phyloP scores from a whole-genome alignment of 2,113 vertebrate genomes.

The Phocoena phocoena region DNA sequence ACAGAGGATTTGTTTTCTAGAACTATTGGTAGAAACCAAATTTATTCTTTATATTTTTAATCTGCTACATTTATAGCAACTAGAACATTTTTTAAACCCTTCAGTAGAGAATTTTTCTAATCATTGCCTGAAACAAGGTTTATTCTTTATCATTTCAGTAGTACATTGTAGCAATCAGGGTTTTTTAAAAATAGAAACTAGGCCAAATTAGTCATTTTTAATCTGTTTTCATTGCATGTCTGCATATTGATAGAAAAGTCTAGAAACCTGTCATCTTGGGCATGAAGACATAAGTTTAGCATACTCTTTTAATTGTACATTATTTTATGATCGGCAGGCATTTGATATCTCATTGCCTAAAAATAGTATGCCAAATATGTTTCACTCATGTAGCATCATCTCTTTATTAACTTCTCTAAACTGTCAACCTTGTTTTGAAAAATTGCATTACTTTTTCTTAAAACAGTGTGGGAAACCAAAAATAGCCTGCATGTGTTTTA shows the following conservation, averaged over 20 bases:
- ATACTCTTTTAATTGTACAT: slow-evolving; percentile 54
- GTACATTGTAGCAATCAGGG: not conserved
- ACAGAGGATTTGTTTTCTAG: not conserved
- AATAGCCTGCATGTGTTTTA: slow-evolving; percentile 70
- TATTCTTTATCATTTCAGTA: slow-evolving; percentile 33
- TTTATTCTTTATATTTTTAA: not conserved
- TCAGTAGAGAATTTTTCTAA: not conserved
- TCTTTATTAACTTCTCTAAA: slow-evolving; percentile 75
- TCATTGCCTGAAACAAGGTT: not conserved
- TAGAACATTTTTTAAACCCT: not conserved
- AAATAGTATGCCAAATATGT: slow-evolving; percentile 63
- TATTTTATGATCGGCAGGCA: slow-evolving; percentile 56
- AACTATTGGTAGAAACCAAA: slow-evolving; percentile 7
- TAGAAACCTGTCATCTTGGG: slow-evolving; percentile 54
- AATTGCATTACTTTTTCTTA: slow-evolving; percentile 60
- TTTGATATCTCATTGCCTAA: slow-evolving; percentile 69
- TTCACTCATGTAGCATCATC: slow-evolving; percentile 59
- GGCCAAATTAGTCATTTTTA: slow-evolving; percentile 50
- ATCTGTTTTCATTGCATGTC: slow-evolving; percentile 60
- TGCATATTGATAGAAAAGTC: slow-evolving; percentile 36
- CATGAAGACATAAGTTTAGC: slow-evolving; percentile 40
- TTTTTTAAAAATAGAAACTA: not conserved
- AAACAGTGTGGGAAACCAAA: slow-evolving; percentile 49
- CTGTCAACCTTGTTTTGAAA: slow-evolving; percentile 69
- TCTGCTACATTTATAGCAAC: not conserved